Conservation (phyloP, 2,888 invertebrate genomes). For the Hemicrepidius hirtus region DNA sequence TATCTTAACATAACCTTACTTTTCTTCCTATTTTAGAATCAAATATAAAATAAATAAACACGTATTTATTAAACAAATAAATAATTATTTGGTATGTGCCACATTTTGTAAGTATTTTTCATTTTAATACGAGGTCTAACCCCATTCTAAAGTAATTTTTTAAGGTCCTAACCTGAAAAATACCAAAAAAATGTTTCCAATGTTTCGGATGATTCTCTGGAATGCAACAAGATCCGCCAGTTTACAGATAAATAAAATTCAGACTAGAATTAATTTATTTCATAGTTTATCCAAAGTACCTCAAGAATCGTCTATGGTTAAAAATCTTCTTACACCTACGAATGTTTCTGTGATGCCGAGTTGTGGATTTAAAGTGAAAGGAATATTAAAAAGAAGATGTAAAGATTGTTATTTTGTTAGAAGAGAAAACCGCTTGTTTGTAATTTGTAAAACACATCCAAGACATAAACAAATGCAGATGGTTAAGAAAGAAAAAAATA, state of each 20-base stretch:
- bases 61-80: too few species aligned
- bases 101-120: too few species aligned
- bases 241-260: background rate
- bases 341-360: constrained; percentile 58
- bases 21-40: too few species aligned
- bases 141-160: too few species aligned
- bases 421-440: constrained; percentile 80
- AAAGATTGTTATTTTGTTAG: constrained; percentile 85
- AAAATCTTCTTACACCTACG: constrained; percentile 43
- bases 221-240: background rate
- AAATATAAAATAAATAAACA: too few species aligned
- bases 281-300: constrained; percentile 4
- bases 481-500: constrained; percentile 80
- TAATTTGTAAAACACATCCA: constrained; percentile 84
- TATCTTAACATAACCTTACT: too few species aligned
- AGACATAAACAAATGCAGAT: constrained; percentile 89
- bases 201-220: background rate
- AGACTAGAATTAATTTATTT: background rate
- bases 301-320: background rate
- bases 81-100: too few species aligned
- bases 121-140: too few species aligned
- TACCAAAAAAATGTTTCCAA: constrained; percentile 13
- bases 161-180: background rate
- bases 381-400: constrained; percentile 81
- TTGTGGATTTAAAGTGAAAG: constrained; percentile 84